Percentiles rank a stretch among this genome's conserved stretches.
Conservation (phyloP, 2,888 invertebrate genomes). For the Ichneumon xanthorius region DNA sequence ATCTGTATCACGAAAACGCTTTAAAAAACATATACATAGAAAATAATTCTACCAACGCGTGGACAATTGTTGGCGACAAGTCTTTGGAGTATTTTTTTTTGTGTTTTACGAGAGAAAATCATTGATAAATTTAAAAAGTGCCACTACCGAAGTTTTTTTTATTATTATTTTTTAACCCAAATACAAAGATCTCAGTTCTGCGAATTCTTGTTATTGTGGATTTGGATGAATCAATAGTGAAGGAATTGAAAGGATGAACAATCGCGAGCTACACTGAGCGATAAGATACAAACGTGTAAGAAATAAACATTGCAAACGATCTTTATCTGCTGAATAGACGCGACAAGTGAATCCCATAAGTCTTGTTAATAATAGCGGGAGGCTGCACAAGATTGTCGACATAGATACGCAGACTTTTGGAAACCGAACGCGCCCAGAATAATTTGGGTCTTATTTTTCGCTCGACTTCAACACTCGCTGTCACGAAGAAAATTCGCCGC, state of each 20-base stretch:
- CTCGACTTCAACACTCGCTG: background rate
- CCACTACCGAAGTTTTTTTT: background rate
- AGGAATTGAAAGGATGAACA: constrained; percentile 18
- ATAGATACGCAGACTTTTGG: constrained; percentile 8
- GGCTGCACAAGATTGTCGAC: background rate
- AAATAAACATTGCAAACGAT: background rate
- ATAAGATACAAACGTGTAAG: background rate
- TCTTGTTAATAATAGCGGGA: background rate
- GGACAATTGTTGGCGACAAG: constrained; percentile 16
- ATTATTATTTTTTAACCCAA: background rate
- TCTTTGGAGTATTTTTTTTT: background rate
- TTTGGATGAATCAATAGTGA: constrained; percentile 16
- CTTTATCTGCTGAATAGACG: background rate
- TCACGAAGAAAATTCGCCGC: constrained; percentile 12
- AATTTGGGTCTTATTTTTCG: background rate
- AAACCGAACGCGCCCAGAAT: background rate
- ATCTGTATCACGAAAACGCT: background rate
- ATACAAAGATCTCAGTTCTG: background rate
- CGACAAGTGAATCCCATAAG: constrained; percentile 20
- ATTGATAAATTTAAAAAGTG: constrained; percentile 15
- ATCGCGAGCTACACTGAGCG: constrained; percentile 1
- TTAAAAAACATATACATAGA: background rate
- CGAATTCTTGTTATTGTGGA: constrained; percentile 37
- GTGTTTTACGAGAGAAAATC: constrained; percentile 20
- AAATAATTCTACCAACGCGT: constrained; percentile 23